phyloP scores from a whole-genome alignment of 2,797 vertebrate species.

The Acanthurus leucopareius region DNA sequence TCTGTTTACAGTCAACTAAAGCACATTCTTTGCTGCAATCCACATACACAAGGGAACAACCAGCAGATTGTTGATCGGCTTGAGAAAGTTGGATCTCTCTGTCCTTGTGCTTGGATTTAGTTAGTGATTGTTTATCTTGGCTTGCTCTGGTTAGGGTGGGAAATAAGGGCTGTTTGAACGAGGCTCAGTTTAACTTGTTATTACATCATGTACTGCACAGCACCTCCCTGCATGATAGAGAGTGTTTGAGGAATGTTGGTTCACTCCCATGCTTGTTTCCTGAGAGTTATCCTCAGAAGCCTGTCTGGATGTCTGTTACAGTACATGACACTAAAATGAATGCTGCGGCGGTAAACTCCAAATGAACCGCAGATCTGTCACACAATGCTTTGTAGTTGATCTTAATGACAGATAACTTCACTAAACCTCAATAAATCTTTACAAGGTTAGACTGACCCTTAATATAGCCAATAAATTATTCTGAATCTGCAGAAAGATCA shows the following conservation, averaged over 20 bases:
- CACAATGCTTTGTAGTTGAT: neutral
- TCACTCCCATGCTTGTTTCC: slow-evolving; percentile 70
- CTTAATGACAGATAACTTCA: neutral
- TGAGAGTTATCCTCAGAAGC: slow-evolving; percentile 40
- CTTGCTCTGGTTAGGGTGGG: slow-evolving; percentile 35
- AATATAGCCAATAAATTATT: neutral
- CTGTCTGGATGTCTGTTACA: slow-evolving; percentile 32
- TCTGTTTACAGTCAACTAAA: neutral
- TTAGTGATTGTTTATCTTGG: slow-evolving; percentile 68
- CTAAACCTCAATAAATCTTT: neutral
- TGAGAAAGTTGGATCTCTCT: slow-evolving; percentile 8
- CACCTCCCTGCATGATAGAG: slow-evolving; percentile 52
- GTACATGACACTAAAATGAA: slow-evolving; percentile 10
- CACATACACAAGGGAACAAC: slow-evolving; percentile 2
- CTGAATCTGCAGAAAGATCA: neutral
- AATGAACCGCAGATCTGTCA: slow-evolving; percentile 26
- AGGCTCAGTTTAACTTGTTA: slow-evolving; percentile 34
- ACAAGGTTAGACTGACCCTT: neutral
- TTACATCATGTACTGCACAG: slow-evolving; percentile 34
- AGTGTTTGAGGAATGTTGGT: slow-evolving; percentile 70
- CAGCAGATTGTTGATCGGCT: slow-evolving; percentile 5
- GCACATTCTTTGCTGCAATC: slow-evolving; percentile 4
- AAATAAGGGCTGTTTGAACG: slow-evolving; percentile 60
- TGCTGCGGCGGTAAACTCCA: slow-evolving; percentile 31
- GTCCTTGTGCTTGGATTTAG: slow-evolving; percentile 13